A percentile compares a stretch with the other conserved stretches of the same genome.
These are phyloP conservation scores for Drosophila falleni DNA, from an alignment of 2,888 invertebrate genomes.

Conservation along the genomic window DNA sequence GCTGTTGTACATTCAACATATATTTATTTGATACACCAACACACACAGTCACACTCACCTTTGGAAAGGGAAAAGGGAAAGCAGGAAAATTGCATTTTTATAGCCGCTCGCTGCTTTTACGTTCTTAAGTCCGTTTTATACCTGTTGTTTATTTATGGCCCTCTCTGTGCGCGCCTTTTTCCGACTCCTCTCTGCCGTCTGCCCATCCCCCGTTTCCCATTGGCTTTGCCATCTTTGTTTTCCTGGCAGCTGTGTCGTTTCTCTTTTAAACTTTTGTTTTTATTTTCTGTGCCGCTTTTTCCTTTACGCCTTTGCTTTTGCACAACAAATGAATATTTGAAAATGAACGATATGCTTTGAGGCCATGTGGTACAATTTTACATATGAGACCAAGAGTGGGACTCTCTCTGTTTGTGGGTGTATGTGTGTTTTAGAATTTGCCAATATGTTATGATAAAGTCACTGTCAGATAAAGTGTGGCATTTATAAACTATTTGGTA, in stretches of 20 bases:
- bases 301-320: conserved; percentile 15
- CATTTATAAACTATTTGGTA: conserved; percentile 50
- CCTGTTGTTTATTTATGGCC: conserved; percentile 74
- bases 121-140: conserved; percentile 68
- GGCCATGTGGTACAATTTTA: conserved; percentile 26
- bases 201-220: conserved; percentile 1
- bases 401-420: conserved; percentile 3
- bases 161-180: conserved; percentile 20
- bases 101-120: conserved; percentile 50
- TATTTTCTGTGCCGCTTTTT: conserved; percentile 18
- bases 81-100: conserved; percentile 68
- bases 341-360: conserved; percentile 31
- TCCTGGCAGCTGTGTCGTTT: conserved; percentile 32
- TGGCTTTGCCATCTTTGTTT: conserved; percentile 32
- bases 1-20: conserved; percentile 26
- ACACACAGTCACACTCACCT: not conserved
- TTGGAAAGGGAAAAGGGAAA: not conserved
- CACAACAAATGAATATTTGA: conserved; percentile 45
- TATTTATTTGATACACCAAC: conserved; percentile 27
- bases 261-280: conserved; percentile 28
- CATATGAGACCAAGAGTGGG: conserved; percentile 9
- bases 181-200: not conserved
- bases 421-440: conserved; percentile 20
- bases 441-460: conserved; percentile 4
- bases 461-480: conserved; percentile 9